A percentile compares a stretch with the other conserved stretches of the same genome.
Evolutionary conservation across 2,113 vertebrate species (phyloP).

Genomic region (Chrysemys picta): DNA sequence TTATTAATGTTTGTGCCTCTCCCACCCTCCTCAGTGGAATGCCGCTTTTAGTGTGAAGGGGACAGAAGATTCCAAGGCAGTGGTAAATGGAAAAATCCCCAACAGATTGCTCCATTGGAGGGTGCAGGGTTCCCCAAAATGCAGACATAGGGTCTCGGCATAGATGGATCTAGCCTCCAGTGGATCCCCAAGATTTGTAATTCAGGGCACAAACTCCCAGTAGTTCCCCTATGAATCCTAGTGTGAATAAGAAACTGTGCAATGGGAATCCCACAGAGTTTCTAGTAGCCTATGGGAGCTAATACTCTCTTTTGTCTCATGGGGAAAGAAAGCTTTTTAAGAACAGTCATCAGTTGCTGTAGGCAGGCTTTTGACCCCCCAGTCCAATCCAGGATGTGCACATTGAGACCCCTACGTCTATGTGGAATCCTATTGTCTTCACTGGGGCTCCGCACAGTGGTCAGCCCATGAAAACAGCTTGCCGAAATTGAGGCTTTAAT

Average conservation of each 20-base stretch:
- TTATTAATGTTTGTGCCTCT: not conserved
- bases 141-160: not conserved
- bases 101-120: not conserved
- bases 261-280: not conserved
- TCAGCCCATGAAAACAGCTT: not conserved
- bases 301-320: not conserved
- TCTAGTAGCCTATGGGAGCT: not conserved
- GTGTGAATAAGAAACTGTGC: not conserved
- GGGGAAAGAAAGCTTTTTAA: not conserved
- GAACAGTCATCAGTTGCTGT: not conserved
- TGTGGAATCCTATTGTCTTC: no score
- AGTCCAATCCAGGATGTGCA: not conserved
- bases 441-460: accelerated
- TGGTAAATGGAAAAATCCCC: accelerated
- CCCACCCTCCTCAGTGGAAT: not conserved
- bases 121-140: not conserved
- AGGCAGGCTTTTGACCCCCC: not conserved
- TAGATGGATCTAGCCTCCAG: not conserved
- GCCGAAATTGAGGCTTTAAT: not conserved
- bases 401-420: not conserved
- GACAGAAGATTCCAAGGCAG: not conserved
- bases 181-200: not conserved
- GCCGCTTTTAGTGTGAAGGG: not conserved
- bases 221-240: not conserved
- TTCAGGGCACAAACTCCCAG: not conserved